These are phyloP conservation scores for Atta cephalotes DNA, from an alignment of 1,140 invertebrate genomes.

Conservation along the genomic window DNA sequence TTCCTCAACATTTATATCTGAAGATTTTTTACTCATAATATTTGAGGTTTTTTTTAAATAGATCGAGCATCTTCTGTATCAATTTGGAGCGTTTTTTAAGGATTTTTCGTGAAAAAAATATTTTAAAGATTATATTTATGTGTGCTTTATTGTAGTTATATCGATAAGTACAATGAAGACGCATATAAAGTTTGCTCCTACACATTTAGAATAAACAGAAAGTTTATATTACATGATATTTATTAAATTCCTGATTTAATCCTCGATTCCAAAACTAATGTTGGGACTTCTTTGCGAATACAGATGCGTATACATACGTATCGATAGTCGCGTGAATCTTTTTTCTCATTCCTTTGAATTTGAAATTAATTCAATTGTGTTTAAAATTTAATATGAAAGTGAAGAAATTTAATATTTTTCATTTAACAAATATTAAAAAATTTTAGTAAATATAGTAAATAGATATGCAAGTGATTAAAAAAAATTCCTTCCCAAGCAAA, in stretches of 20 bases:
- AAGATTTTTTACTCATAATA: neutral
- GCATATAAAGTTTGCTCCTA: conserved; percentile 59
- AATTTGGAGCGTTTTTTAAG: conserved; percentile 22
- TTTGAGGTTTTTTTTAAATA: conserved; percentile 26
- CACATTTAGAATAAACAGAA: conserved; percentile 71
- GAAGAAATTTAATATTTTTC: neutral
- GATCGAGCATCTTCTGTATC: conserved; percentile 15
- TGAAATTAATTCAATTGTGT: neutral
- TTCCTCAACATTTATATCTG: too few relatives aligned
- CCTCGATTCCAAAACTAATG: conserved; percentile 23
- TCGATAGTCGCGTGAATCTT: neutral
- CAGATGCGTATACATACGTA: neutral
- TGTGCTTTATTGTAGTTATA: conserved; percentile 52
- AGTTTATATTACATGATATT: conserved; percentile 62
- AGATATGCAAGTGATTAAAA: neutral
- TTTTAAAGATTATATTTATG: conserved; percentile 31
- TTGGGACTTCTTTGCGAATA: neutral
- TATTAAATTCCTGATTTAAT: conserved; percentile 32
- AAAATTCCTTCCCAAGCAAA: neutral
- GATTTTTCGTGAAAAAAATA: neutral
- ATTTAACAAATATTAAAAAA: conserved; percentile 11
- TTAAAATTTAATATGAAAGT: neutral
- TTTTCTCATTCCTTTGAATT: neutral
- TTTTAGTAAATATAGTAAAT: neutral
- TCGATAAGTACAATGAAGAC: conserved; percentile 45